These are phyloP conservation scores for Tetraneura akinire DNA, from an alignment of 1,140 invertebrate species.

Conservation along the genomic window DNA sequence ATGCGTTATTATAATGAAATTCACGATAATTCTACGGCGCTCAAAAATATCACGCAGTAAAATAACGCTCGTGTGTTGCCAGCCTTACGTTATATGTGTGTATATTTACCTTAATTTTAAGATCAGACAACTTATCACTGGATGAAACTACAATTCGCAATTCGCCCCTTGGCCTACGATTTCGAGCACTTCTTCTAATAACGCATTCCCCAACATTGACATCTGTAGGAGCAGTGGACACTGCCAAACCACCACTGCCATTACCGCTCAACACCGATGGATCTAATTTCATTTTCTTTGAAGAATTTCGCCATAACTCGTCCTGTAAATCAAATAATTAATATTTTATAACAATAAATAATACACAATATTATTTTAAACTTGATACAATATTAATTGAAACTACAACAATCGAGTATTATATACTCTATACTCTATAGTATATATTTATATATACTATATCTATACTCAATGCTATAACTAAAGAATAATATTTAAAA, in stretches of 20 bases:
- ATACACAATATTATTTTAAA: not conserved
- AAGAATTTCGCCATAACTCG: conserved; percentile 21
- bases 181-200: conserved; percentile 38
- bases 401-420: no score
- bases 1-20: no score
- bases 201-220: not conserved
- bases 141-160: conserved; percentile 25
- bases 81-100: no score
- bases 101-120: conserved; percentile 43
- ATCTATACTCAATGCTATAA: no score
- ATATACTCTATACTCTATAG: no score
- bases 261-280: not conserved
- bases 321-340: conserved; percentile 25
- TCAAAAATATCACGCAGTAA: no score
- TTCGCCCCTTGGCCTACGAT: conserved; percentile 39
- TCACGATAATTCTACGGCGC: no score
- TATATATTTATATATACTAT: no score
- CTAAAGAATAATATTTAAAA: no score
- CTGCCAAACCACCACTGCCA: not conserved
- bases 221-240: not conserved
- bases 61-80: no score
- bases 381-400: not conserved
- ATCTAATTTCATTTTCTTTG: conserved; percentile 42
- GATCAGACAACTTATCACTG: conserved; percentile 27
- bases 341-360: no score